phyloP scores from a whole-genome alignment of 1,140 invertebrate genomes.

The Yoshiicerus persimilis region DNA sequence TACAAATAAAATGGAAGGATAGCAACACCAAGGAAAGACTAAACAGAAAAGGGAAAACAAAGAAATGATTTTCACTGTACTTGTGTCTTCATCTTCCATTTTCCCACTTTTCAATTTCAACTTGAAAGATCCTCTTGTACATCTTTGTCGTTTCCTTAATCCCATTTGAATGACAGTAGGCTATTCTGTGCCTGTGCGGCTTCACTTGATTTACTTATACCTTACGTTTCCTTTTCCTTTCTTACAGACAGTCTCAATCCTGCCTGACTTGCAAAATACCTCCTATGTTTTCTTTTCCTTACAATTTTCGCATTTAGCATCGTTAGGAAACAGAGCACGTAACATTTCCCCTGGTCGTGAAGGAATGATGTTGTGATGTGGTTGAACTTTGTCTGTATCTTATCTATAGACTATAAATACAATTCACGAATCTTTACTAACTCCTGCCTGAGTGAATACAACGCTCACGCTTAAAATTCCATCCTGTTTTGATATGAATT shows the following conservation, averaged over 20 bases:
- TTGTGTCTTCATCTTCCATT: not conserved
- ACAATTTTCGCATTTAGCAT: not conserved
- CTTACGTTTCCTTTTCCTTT: not conserved
- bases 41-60: not conserved
- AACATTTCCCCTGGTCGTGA: not conserved
- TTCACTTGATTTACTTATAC: not conserved
- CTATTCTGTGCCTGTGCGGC: not conserved
- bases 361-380: not conserved
- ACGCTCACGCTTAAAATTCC: not conserved
- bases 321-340: not conserved
- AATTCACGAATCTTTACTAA: not conserved
- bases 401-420: not conserved
- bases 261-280: not conserved
- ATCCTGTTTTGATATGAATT: not conserved
- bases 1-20: not conserved
- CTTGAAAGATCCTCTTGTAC: not conserved
- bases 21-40: not conserved
- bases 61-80: not conserved
- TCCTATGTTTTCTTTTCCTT: not conserved
- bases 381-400: not conserved
- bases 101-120: not conserved
- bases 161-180: not conserved
- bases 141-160: not conserved
- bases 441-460: not conserved
- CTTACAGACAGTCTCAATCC: not conserved